Conservation (phyloP, 2,888 invertebrate genomes). For the Phengaris arion region DNA sequence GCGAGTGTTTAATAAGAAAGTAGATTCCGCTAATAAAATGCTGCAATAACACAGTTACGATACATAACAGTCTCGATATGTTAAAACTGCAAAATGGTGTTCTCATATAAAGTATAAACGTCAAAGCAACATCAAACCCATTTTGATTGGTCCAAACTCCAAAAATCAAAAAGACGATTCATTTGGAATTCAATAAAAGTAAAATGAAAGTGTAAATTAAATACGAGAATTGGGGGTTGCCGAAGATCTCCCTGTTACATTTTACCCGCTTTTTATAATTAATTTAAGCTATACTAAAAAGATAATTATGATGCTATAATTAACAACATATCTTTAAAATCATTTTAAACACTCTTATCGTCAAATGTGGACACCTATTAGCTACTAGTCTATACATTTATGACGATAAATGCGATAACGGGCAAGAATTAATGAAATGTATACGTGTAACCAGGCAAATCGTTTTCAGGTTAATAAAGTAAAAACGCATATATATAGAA, state of each 20-base stretch:
- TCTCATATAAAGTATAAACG: no score
- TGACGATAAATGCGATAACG: not conserved
- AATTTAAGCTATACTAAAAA: not conserved
- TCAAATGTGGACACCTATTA: not conserved
- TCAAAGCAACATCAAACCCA: no score
- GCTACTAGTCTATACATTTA: constrained; percentile 1
- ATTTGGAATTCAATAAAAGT: no score
- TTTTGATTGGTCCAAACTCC: no score
- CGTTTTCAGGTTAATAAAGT: not conserved
- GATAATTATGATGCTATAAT: not conserved
- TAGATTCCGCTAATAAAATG: no score
- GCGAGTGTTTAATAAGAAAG: no score
- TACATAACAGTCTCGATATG: no score
- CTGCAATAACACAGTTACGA: no score
- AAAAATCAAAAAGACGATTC: no score
- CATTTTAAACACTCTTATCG: not conserved
- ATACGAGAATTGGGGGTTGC: not conserved
- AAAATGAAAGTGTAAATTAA: no score
- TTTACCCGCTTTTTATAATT: not conserved
- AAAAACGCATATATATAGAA: no score
- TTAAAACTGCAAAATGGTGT: no score
- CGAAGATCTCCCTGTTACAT: not conserved
- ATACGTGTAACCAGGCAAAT: not conserved
- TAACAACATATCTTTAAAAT: not conserved
- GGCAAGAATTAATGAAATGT: not conserved